Percentiles rank a stretch among this genome's conserved stretches.
phyloP scores from a whole-genome alignment of 2,797 vertebrate species.

The Acanthurus lineatus region DNA sequence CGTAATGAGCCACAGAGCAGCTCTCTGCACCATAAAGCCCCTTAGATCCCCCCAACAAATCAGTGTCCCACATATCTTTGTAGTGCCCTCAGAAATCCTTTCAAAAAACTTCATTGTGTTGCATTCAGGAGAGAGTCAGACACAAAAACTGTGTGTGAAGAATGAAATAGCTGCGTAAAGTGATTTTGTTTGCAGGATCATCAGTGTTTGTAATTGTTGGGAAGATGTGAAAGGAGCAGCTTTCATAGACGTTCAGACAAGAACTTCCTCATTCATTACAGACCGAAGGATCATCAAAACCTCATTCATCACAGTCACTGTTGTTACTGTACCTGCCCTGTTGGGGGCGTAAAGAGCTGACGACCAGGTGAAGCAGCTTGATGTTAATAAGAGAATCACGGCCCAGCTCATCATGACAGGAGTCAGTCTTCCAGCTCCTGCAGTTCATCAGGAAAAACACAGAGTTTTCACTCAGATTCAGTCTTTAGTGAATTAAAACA shows the following conservation, averaged over 20 bases:
- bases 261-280: too few relatives aligned
- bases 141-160: background rate
- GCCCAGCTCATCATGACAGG: conserved; percentile 69
- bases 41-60: too few relatives aligned
- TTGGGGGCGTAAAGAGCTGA: conserved; percentile 46
- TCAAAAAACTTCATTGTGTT: background rate
- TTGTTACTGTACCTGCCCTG: conserved; percentile 72
- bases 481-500: background rate
- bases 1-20: too few relatives aligned
- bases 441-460: conserved; percentile 3
- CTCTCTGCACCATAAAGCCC: too few relatives aligned
- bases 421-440: conserved; percentile 54
- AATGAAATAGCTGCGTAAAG: background rate
- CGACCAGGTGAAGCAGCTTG: conserved; percentile 70
- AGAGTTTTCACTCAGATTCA: background rate
- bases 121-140: too few relatives aligned
- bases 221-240: too few relatives aligned
- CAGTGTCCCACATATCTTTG: too few relatives aligned
- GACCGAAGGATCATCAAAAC: background rate
- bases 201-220: too few relatives aligned
- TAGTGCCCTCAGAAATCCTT: too few relatives aligned
- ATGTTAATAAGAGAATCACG: conserved; percentile 66
- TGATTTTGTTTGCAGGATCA: too few relatives aligned
- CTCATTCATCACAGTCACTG: background rate
- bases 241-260: too few relatives aligned